phyloP scores from a whole-genome alignment of 2,888 invertebrate species.

The Gymnoscelis rufifasciata region DNA sequence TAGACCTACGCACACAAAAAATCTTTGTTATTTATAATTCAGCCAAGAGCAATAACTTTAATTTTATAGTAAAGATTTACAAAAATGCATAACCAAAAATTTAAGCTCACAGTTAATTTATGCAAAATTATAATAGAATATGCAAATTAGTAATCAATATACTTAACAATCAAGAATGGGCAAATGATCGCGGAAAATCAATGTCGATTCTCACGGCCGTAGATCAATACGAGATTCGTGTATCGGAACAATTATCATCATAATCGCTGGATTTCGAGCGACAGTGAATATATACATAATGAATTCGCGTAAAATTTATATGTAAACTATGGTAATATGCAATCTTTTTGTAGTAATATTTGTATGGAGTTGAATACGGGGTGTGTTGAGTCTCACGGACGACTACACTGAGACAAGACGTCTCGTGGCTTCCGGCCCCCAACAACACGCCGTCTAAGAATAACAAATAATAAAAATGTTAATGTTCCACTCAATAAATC shows the following conservation, averaged over 20 bases:
- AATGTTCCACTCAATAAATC: conserved; percentile 81
- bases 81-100: background rate
- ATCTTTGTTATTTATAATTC: background rate
- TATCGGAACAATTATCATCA: conserved; percentile 73
- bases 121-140: conserved; percentile 41
- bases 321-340: conserved; percentile 77
- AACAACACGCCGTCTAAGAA: conserved; percentile 71
- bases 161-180: conserved; percentile 45
- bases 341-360: conserved; percentile 63
- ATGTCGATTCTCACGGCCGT: conserved; percentile 75
- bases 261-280: conserved; percentile 68
- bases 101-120: too few relatives aligned
- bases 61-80: background rate
- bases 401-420: conserved; percentile 73
- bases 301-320: conserved; percentile 78
- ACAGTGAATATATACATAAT: conserved; percentile 70
- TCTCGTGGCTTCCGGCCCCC: conserved; percentile 78
- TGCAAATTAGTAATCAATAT: conserved; percentile 49
- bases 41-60: background rate
- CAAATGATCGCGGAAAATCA: conserved; percentile 68
- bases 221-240: conserved; percentile 70
- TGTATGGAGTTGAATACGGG: conserved; percentile 43
- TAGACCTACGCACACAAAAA: too few relatives aligned
- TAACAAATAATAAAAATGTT: conserved; percentile 81
- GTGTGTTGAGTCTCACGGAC: conserved; percentile 72